These are phyloP conservation scores for Alca torda DNA, from an alignment of 2,797 vertebrate genomes.

Conservation along the genomic window DNA sequence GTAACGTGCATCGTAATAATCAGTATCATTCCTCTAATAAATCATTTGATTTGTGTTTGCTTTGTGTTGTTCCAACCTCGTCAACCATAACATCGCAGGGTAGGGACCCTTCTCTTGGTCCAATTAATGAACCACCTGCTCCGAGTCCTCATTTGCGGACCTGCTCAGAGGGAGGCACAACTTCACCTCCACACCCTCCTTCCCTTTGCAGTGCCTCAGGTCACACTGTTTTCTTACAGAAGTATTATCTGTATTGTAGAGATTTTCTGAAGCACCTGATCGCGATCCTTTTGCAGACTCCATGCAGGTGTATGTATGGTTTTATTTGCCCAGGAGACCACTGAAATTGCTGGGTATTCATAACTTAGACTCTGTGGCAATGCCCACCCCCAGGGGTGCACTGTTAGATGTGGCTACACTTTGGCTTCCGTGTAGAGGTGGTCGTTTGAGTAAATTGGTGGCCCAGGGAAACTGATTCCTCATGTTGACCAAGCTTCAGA, in stretches of 20 bases:
- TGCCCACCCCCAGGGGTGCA: fast-evolving
- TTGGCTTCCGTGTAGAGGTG: not conserved
- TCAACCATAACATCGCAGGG: not conserved
- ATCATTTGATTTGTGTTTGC: not conserved
- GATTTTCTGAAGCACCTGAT: not conserved
- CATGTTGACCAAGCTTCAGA: not conserved
- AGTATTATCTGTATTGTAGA: not conserved
- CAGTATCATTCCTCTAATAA: not conserved
- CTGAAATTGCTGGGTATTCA: not conserved
- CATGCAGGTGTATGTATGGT: not conserved
- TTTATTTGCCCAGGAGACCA: not conserved
- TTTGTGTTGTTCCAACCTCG: not conserved
- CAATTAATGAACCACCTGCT: not conserved
- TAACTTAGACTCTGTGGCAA: not conserved
- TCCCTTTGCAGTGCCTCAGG: not conserved
- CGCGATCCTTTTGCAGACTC: not conserved
- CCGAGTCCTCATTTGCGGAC: not conserved
- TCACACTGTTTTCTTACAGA: not conserved
- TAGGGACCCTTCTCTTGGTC: not conserved
- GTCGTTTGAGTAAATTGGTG: not conserved
- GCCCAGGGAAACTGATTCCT: not conserved
- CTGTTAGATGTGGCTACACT: fast-evolving
- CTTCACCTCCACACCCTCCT: not conserved
- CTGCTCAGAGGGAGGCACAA: not conserved
- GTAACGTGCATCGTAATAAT: not conserved